A percentile compares a stretch with the other conserved stretches of the same genome.
phyloP scores from a whole-genome alignment of 2,888 invertebrate species.

The Caenorhabditis sp. region DNA sequence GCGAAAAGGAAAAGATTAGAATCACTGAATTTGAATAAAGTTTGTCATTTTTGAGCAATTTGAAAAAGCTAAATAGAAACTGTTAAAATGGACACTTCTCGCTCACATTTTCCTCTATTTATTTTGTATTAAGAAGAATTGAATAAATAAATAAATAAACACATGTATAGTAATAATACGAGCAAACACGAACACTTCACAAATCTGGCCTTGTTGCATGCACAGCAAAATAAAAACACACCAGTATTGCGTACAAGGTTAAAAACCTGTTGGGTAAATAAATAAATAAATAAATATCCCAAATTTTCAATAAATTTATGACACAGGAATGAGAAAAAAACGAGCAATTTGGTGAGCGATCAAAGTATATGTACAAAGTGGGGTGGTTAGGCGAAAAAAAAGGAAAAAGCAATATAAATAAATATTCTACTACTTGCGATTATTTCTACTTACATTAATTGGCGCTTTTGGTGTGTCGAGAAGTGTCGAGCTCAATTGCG shows the following conservation, averaged over 20 bases:
- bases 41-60: background rate
- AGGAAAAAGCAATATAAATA: background rate
- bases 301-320: background rate
- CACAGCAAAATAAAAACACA: background rate
- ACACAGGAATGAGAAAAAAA: background rate
- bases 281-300: background rate
- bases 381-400: background rate
- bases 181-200: background rate
- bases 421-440: background rate
- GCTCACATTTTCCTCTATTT: background rate
- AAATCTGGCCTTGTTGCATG: background rate
- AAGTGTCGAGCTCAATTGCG: conserved; percentile 34
- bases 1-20: background rate
- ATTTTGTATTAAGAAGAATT: background rate
- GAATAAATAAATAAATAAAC: background rate
- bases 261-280: background rate
- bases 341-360: background rate
- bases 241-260: background rate
- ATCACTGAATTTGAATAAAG: background rate
- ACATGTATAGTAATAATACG: background rate
- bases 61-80: background rate
- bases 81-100: background rate
- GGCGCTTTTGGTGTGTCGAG: conserved; percentile 25
- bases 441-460: background rate
- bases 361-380: background rate